These are phyloP conservation scores for Sympetrum striolatum DNA, from an alignment of 2,888 invertebrate genomes.

Conservation along the genomic window DNA sequence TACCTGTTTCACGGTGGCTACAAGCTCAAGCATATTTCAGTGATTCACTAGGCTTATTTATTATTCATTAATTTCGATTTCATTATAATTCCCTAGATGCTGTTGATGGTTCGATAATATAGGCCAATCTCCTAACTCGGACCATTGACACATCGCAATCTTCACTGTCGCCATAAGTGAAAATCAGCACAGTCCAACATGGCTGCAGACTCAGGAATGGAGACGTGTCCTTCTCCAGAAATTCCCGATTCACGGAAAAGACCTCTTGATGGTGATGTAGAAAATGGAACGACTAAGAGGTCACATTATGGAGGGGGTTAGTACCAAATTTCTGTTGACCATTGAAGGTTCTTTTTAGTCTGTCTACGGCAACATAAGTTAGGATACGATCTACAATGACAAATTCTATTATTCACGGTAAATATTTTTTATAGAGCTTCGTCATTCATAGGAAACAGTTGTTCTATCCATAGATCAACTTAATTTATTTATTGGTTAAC, in stretches of 20 bases:
- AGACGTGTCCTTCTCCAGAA: constrained; percentile 93
- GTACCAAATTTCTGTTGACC: constrained; percentile 21
- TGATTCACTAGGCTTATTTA: not conserved
- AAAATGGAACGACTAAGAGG: constrained; percentile 87
- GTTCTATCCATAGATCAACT: not conserved
- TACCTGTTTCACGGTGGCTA: not conserved
- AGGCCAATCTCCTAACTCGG: constrained; percentile 37
- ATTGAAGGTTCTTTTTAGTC: not conserved
- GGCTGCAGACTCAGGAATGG: constrained; percentile 93
- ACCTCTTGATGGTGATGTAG: constrained; percentile 85
- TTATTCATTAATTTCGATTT: not conserved
- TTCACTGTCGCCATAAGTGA: constrained; percentile 45
- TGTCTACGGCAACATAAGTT: constrained; percentile 35
- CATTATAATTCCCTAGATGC: not conserved
- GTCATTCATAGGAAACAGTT: not conserved
- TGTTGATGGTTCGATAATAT: constrained; percentile 19
- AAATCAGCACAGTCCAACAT: constrained; percentile 67
- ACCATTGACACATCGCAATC: constrained; percentile 44
- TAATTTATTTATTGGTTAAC: not conserved
- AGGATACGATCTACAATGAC: constrained; percentile 22
- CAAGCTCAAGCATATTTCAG: not conserved
- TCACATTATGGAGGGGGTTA: constrained; percentile 90
- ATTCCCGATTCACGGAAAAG: constrained; percentile 89
- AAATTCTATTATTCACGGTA: constrained; percentile 13
- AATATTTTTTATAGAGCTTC: constrained; percentile 9